Evolutionary conservation across 2,113 vertebrate genomes (phyloP), one percentile per base, ranked within the genome.

Genomic region (Grantiella picta): DNA sequence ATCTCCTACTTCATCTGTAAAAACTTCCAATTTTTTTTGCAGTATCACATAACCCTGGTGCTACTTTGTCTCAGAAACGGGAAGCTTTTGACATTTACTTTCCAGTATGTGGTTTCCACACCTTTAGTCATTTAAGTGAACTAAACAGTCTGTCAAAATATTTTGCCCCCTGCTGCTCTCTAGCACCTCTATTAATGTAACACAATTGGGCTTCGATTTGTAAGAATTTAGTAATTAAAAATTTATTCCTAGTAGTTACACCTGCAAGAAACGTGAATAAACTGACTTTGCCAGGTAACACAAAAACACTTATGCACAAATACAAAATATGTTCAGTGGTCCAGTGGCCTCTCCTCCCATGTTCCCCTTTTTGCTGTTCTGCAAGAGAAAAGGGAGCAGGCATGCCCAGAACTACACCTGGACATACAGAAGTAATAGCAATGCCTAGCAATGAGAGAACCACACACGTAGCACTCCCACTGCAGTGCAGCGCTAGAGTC

Each of bases 1-100:
- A 72, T 91, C 53, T 79, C 22, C 65, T 82, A 40, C n/a, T 94
- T 91, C 57, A 82, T 88, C 87, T 80, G n/a, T 70, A 90, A 90
- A 89, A 92, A 38, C 29, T 82, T 76, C 59, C 23, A 24, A 24
- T 82, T 93, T 93, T 90, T n/a, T 71, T n/a, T 47, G 64, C 40
- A 72, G 25, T 31, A 61, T 85, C 87, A 63, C 42, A 80, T 57
- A 95, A 80, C 19, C 19, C 93, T 90, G 59, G 66, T 95, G 66
- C 59, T 66, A 80, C 75, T 92, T 95, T 85, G 42, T 82, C 78
- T 94, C 42, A 73, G 84, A 95, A 91, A 84, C 25, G 5, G 53
- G 13, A 82, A 52, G 1, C 28, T 78, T 92, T 82, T 91, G 82
- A 88, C 87, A 71, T 89, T 93, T 93, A 54, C 68, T 92, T 90